Evolutionary conservation across 2,888 invertebrate species (phyloP), one percentile per base, ranked within the genome.

Genomic region (Glaucopsyche alexis): DNA sequence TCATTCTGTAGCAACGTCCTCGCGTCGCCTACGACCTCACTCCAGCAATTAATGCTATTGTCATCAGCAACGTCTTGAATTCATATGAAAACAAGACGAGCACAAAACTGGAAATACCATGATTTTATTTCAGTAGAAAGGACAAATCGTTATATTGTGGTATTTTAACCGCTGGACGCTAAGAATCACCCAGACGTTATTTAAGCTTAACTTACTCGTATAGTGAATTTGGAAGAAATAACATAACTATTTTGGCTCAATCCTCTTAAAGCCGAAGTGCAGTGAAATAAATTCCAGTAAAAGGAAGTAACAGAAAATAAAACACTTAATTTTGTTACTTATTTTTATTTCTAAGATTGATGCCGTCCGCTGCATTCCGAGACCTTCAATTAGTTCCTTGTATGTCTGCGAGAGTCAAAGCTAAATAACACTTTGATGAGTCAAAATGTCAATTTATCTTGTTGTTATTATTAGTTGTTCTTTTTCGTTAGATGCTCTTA

Each of bases 1-100:
- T 55, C 45, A 45, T 45, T 29, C 42, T 11, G 49, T 16, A 38
- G 13, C 50, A 42, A 67, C 52, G 52, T 72, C 72, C 72, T 72
- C 67, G 52, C 67, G 52, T 38, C 49, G 67, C 45, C 67, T 67
- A 55, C 45, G 72, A 72, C 72, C 67, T 72, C 49, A 64, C 67
- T 67, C 45, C 38, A 45, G 13, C 42, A 55, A n/a, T n/a, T n/a
- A 72, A 72, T 55, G 72, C 67, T 72, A 67, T 72, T 72, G 72
- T 72, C 52, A 4, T 16, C 52, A 67, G 67, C 9, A 29, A 52
- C 14, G 67, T 69, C 72, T 52, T 42, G 67, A 55, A 52, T 69
- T 19, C 19, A 9, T 67, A 19, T 42, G 47, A 49, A 66, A 72
- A 72, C 29, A 50, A 14, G 40, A 16, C 42, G n/a, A 38, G 38